A percentile compares a stretch with the other conserved stretches of the same genome.
Conservation (phyloP, 2,113 vertebrate genomes). For the Grammomys dolichurus region DNA sequence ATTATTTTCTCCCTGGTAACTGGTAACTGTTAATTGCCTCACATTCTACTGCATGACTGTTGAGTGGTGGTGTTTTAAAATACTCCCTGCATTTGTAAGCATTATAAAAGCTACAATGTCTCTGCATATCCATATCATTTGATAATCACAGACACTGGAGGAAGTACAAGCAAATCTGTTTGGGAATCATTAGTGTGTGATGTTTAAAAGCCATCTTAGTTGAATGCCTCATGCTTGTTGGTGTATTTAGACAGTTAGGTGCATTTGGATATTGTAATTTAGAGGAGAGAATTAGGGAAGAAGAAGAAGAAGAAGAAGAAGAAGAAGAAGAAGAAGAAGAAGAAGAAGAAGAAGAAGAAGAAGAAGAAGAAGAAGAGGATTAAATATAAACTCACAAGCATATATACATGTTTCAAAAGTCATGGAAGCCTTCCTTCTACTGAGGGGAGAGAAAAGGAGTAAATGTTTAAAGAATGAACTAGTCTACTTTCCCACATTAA, state of each 20-base stretch:
- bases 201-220: background rate
- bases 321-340: background rate
- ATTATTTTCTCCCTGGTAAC: constrained; percentile 47
- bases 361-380: background rate
- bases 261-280: background rate
- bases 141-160: background rate
- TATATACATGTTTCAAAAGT: background rate
- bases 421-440: background rate
- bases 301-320: background rate
- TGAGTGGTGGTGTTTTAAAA: background rate
- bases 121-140: background rate
- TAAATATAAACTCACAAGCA: background rate
- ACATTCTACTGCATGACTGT: background rate
- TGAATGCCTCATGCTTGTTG: background rate
- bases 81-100: background rate
- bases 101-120: background rate
- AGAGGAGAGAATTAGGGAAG: background rate
- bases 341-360: background rate
- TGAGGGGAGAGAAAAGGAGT: background rate
- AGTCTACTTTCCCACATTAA: background rate
- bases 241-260: background rate
- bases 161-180: background rate
- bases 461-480: background rate
- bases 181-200: background rate
- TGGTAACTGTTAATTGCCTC: constrained; percentile 28